Conservation (phyloP, 2,888 invertebrate species). For the Philhelius pedissequus region DNA sequence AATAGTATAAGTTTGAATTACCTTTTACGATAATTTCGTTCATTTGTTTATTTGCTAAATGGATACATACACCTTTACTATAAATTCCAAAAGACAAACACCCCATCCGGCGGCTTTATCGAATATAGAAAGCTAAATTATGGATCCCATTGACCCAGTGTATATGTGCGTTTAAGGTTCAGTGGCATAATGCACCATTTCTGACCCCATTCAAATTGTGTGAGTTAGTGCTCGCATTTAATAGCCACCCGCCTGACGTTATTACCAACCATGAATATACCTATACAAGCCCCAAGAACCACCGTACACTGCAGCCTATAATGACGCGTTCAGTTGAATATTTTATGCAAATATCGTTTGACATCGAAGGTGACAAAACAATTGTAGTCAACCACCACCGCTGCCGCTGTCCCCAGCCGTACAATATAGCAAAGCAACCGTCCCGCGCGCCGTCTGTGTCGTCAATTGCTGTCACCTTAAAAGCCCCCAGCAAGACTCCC, state of each 20-base stretch:
- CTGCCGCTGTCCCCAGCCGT: background rate
- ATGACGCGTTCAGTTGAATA: slow-evolving; percentile 61
- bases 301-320: slow-evolving; percentile 39
- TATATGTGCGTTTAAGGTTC: slow-evolving; percentile 43
- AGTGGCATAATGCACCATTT: slow-evolving; percentile 65
- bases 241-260: slow-evolving; percentile 25
- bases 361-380: slow-evolving; percentile 69
- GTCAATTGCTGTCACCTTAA: slow-evolving; percentile 7
- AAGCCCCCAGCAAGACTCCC: slow-evolving; percentile 49
- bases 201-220: slow-evolving; percentile 53
- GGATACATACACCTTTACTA: background rate
- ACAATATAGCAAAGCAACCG: background rate
- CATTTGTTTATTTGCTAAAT: background rate
- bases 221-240: slow-evolving; percentile 36
- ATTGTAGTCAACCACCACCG: slow-evolving; percentile 40
- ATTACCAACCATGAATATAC: too few relatives aligned
- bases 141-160: slow-evolving; percentile 62
- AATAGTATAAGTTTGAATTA: too few relatives aligned
- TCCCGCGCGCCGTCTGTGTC: background rate
- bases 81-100: background rate
- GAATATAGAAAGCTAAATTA: slow-evolving; percentile 37
- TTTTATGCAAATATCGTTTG: slow-evolving; percentile 64
- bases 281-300: slow-evolving; percentile 28
- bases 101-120: slow-evolving; percentile 12
- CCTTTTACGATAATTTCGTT: background rate